These are phyloP conservation scores for Panzeria rudis DNA, from an alignment of 2,888 invertebrate species.

Conservation along the genomic window DNA sequence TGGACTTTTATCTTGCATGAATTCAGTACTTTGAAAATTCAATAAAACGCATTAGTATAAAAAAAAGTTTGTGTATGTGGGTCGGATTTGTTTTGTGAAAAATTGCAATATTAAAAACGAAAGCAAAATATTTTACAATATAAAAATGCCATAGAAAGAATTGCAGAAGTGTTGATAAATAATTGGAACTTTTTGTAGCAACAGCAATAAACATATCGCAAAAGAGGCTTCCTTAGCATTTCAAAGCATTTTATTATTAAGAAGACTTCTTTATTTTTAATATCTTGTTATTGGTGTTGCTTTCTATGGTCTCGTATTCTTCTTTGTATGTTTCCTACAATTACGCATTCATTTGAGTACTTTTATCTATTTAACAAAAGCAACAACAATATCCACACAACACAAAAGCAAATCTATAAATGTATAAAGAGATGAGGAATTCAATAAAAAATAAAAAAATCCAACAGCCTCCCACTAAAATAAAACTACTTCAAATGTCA, in stretches of 20 bases:
- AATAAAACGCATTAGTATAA: slow-evolving; percentile 52
- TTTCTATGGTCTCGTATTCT: slow-evolving; percentile 38
- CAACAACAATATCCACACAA: slow-evolving; percentile 30
- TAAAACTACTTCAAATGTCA: slow-evolving; percentile 28
- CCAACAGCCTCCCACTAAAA: slow-evolving; percentile 48
- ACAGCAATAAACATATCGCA: slow-evolving; percentile 17
- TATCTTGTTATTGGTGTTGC: slow-evolving; percentile 24
- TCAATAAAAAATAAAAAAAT: slow-evolving; percentile 24
- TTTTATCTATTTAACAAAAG: slow-evolving; percentile 24
- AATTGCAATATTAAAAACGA: slow-evolving; percentile 24
- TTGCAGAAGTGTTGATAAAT: background rate
- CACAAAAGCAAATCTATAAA: background rate
- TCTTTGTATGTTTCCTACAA: slow-evolving; percentile 27
- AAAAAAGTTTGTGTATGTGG: slow-evolving; percentile 4
- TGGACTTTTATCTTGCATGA: background rate
- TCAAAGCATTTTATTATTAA: slow-evolving; percentile 51
- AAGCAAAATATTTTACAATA: background rate
- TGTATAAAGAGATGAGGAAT: slow-evolving; percentile 2
- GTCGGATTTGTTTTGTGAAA: slow-evolving; percentile 4
- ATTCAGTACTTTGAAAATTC: slow-evolving; percentile 60
- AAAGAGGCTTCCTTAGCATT: slow-evolving; percentile 61
- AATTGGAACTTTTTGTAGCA: slow-evolving; percentile 22
- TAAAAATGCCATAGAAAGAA: background rate
- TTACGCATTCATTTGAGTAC: slow-evolving; percentile 31
- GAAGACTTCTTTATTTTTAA: slow-evolving; percentile 4